These are phyloP conservation scores for Anas platyrhynchos DNA, from an alignment of 2,113 vertebrate genomes.

Conservation along the genomic window DNA sequence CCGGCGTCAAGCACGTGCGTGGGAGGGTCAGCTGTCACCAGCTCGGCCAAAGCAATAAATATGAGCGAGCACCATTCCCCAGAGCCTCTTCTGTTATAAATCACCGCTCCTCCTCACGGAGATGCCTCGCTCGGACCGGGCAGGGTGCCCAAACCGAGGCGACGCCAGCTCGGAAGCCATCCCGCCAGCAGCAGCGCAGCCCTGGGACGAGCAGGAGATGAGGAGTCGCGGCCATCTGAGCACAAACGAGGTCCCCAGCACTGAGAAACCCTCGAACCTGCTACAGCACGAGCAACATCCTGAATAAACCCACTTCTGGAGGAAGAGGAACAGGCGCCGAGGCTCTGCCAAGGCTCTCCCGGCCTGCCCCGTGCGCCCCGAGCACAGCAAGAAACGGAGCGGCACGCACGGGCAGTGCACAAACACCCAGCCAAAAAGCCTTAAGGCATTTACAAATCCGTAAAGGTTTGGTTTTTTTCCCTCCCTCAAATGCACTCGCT, in stretches of 20 bases:
- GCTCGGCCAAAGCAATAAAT: background rate
- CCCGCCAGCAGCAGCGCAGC: background rate
- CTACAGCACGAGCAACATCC: background rate
- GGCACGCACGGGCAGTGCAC: background rate
- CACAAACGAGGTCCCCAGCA: background rate
- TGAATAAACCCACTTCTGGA: background rate
- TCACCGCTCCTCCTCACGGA: background rate
- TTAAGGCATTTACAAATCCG: conserved; percentile 21
- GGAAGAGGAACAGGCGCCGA: background rate
- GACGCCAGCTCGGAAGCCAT: background rate
- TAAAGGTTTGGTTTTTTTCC: background rate
- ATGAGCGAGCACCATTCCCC: background rate
- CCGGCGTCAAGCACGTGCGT: rapidly evolving
- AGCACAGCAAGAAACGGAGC: background rate
- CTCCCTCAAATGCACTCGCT: background rate
- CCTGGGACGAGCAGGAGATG: background rate
- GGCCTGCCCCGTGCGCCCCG: background rate
- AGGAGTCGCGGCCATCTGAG: background rate
- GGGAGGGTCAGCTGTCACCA: background rate
- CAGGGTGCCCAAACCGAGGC: background rate
- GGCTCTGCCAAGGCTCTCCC: background rate
- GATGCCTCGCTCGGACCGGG: background rate
- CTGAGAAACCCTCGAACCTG: background rate
- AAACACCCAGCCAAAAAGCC: background rate
- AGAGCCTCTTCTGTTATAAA: background rate